Percentiles rank a stretch among this genome's conserved stretches.
Conservation (phyloP, 2,888 invertebrate genomes). For the Zaprionus lineosus region DNA sequence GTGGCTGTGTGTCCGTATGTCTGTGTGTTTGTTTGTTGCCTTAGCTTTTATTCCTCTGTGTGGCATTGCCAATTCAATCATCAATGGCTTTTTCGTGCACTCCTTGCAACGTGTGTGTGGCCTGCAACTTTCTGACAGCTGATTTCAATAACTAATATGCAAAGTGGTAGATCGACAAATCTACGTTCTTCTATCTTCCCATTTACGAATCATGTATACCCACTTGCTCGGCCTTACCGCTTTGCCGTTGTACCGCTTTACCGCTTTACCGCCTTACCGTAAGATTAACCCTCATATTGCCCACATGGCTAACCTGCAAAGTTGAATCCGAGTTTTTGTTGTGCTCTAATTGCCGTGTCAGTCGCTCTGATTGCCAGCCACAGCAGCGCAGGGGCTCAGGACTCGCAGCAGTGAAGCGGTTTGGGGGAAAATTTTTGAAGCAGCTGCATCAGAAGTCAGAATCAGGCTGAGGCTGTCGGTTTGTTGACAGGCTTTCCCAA, state of each 20-base stretch:
- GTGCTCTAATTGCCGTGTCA: slow-evolving; percentile 74
- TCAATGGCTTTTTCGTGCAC: slow-evolving; percentile 54
- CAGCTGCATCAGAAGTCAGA: slow-evolving; percentile 22
- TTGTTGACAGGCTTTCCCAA: slow-evolving; percentile 59
- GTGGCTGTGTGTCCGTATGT: background rate
- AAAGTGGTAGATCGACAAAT: slow-evolving; percentile 58
- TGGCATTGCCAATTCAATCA: slow-evolving; percentile 55
- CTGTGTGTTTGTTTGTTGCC: slow-evolving; percentile 11
- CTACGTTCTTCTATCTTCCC: slow-evolving; percentile 8
- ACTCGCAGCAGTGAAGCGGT: too few relatives aligned
- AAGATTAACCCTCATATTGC: too few relatives aligned
- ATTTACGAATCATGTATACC: too few relatives aligned
- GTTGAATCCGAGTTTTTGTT: slow-evolving; percentile 46
- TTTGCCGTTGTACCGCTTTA: too few relatives aligned
- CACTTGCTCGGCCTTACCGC: too few relatives aligned
- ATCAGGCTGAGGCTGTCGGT: slow-evolving; percentile 24
- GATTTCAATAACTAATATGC: slow-evolving; percentile 78
- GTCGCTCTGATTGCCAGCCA: slow-evolving; percentile 62
- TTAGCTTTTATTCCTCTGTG: slow-evolving; percentile 47
- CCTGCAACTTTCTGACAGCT: slow-evolving; percentile 75
- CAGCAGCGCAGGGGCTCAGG: slow-evolving; percentile 14
- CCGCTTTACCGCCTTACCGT: too few relatives aligned
- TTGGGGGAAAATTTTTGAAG: too few relatives aligned
- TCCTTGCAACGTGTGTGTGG: slow-evolving; percentile 42
- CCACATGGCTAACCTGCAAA: background rate